Base-by-base conservation (phyloP, 2,113 vertebrate genomes). In the Phasianus colchicus region DNA sequence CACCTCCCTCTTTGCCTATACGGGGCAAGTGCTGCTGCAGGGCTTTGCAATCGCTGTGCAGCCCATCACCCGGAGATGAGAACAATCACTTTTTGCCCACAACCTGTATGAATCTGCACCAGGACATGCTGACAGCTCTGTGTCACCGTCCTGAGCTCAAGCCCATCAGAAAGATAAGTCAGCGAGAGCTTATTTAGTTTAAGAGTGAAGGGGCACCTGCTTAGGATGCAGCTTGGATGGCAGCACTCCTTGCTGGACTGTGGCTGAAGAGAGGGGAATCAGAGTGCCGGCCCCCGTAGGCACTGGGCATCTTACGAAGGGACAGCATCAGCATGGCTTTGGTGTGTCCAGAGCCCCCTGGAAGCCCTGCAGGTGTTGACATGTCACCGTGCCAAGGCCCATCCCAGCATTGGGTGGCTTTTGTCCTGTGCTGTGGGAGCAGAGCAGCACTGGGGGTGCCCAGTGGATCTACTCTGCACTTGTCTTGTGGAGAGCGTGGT, bases 71-170 rank as follows among this genome's bases (percentile, higher is more conserved):
- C 14, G 15, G 48, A 93, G 78, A 67, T 66, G 81, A 92, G 18
- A 88, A 34, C 64, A 95, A 94, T 94, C 95, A 92, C 95, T 96
- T 96, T 94, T 92, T 94, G 63, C n/a, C 86, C n/a, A 47, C 3
- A 66, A 82, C 18, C 38, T 73, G 64, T 76, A 55, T 58, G 71
- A 85, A 71, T 58, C 55, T 60, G 12, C 67, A 50, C 17, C 22
- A 54, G 55, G 63, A 84, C 21, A 69, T 73, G 75, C 19, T 89
- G 82, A n/a, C 66, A 91, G 80, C 57, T 65, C 71, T 70, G 9
- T 4, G 6, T 24, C 75, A 58, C 30, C 42, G 7, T 92, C 36
- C 65, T 58, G 43, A 70, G 19, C 52, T 58, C 79, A 34, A 71
- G 47, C n/a, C 40, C 9, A 3, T 24, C 48, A 50, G 66, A 91